Evolutionary conservation across 2,113 vertebrate species (phyloP), one percentile per base, ranked within the genome.

Genomic region (Elephas maximus): DNA sequence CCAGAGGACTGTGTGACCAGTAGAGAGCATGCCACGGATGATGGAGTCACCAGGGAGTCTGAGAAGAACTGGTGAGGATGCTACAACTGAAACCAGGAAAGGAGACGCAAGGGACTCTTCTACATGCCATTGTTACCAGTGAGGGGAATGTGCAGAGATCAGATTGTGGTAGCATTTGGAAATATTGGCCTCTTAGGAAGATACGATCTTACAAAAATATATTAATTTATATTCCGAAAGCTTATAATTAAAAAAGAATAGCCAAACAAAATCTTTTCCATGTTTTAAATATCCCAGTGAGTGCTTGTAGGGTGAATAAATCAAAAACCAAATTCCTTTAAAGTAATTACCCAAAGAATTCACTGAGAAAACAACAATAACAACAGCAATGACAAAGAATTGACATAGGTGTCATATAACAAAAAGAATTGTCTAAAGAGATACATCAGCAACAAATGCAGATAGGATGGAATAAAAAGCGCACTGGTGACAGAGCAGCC

Each of bases 241-340:
- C 21, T 63, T 93, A 17, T 65, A 37, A 82, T 80, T 93, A 76
- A 26, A 28, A 90, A 57, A n/a, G 92, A 12, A 33, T 45, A 87
- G 90, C 41, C 11, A 41, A 79, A 28, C 28, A 80, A 91, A 81
- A 95, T 41, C 8, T 86, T 73, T 48, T 8, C 17, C 23, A 48
- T 15, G 14, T 71, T 91, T 95, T 80, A 44, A 94, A 89, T 65
- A 91, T 79, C 60, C n/a, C 48, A 67, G 71, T 86, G 57, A 79
- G 26, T 94, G 9, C 30, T 51, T 41, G 2, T 12, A 18, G 5
- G 23, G n/a, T 12, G 26, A 45, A 44, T 41, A 92, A 57, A 92
- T 37, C 37, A 79, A 94, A 97, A 93, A 67, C 4, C 26, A 95
- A 95, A 94, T 62, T 63, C 41, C 8, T 37, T 44, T 77, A 88